These are phyloP conservation scores for Vollenhovia emeryi DNA, from an alignment of 1,140 invertebrate genomes.

Conservation along the genomic window DNA sequence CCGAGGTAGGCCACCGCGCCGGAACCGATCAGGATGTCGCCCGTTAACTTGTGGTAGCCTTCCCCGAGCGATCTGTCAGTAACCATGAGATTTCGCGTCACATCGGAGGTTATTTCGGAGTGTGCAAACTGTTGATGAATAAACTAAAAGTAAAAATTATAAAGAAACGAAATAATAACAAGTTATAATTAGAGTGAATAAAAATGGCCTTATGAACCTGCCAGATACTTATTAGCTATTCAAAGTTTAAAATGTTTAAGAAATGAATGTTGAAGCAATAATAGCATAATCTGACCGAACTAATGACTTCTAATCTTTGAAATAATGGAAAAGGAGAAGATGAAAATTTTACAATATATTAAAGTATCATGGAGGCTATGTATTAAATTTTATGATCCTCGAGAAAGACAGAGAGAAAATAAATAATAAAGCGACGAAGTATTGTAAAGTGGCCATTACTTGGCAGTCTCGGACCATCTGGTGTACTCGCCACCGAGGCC, in stretches of 20 bases:
- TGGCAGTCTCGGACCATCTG: constrained; percentile 93
- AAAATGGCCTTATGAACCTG: not conserved
- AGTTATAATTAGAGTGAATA: not conserved
- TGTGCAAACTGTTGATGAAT: not conserved
- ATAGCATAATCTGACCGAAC: not conserved
- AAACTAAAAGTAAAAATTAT: not conserved
- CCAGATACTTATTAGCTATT: not conserved
- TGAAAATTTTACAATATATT: no score
- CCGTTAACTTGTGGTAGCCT: constrained; percentile 85
- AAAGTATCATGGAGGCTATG: not conserved
- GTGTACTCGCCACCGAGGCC: constrained; percentile 93
- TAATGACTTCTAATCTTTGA: not conserved
- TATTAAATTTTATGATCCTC: not conserved
- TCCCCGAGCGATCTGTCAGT: constrained; percentile 86
- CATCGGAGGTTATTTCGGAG: not conserved
- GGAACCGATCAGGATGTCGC: constrained; percentile 84
- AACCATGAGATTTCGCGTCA: not conserved
- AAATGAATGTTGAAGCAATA: not conserved
- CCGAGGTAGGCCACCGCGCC: constrained; percentile 96
- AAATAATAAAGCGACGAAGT: not conserved
- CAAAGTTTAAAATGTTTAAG: not conserved
- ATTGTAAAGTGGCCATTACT: constrained; percentile 72
- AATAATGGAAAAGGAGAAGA: not conserved
- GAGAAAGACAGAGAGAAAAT: not conserved
- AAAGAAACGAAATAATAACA: not conserved